phyloP scores from a whole-genome alignment of 2,888 invertebrate species.

The Anoplius nigerrimus region DNA sequence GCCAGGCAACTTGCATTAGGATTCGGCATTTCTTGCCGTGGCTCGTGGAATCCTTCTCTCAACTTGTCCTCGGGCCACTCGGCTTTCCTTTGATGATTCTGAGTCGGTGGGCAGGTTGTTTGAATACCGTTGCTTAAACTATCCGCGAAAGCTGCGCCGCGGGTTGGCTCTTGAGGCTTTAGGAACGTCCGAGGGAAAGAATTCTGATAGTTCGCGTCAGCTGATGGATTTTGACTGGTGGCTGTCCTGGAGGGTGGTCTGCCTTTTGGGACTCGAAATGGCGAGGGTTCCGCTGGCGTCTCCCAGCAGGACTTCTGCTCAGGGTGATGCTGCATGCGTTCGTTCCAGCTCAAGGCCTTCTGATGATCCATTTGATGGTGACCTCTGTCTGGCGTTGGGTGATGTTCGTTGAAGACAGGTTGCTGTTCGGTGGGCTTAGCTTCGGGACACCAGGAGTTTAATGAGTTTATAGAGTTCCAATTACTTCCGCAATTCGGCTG shows the following conservation, averaged over 20 bases:
- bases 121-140: constrained; percentile 44
- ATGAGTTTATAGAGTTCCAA: constrained; percentile 51
- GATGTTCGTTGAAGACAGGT: constrained; percentile 33
- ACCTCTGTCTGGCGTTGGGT: constrained; percentile 41
- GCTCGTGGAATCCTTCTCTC: constrained; percentile 63
- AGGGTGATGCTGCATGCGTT: constrained; percentile 43
- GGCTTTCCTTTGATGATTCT: constrained; percentile 52
- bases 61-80: constrained; percentile 66
- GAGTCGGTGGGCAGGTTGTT: constrained; percentile 36
- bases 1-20: constrained; percentile 58
- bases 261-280: constrained; percentile 81
- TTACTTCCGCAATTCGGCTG: constrained; percentile 51
- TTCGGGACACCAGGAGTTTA: constrained; percentile 56
- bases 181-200: constrained; percentile 76
- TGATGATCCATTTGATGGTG: constrained; percentile 48
- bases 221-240: constrained; percentile 75
- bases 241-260: constrained; percentile 80
- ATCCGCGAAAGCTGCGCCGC: constrained; percentile 69
- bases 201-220: constrained; percentile 74
- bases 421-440: constrained; percentile 48
- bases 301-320: constrained; percentile 58
- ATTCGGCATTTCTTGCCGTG: constrained; percentile 59
- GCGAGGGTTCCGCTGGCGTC: constrained; percentile 75
- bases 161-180: constrained; percentile 80
- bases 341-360: constrained; percentile 44